Evolutionary conservation across 1,140 invertebrate genomes (phyloP).

Genomic region (Aculops lycopersici): DNA sequence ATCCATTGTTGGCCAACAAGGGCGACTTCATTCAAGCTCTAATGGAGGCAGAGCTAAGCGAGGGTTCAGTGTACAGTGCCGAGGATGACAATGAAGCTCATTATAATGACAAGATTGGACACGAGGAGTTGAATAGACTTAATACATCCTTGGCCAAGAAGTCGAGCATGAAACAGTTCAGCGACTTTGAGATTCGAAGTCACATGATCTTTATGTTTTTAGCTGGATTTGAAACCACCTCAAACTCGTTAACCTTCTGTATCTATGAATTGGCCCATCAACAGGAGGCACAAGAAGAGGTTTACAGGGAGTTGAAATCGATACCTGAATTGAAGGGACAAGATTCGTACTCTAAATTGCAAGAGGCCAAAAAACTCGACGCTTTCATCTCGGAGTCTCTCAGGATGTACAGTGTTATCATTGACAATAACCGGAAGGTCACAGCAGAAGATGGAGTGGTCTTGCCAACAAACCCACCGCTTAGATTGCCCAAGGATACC

Average conservation of each 20-base stretch:
- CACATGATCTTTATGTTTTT: conserved; percentile 1
- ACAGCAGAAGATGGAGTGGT: background rate
- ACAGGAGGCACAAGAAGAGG: conserved; percentile 17
- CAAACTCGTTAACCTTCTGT: conserved; percentile 17
- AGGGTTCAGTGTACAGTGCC: too few species aligned
- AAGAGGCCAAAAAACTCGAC: background rate
- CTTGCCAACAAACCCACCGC: background rate
- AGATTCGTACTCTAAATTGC: background rate
- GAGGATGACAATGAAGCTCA: too few species aligned
- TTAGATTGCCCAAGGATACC: background rate
- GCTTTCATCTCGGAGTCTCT: background rate
- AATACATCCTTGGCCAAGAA: too few species aligned
- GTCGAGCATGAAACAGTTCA: too few species aligned
- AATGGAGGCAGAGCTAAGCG: too few species aligned
- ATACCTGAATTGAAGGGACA: background rate
- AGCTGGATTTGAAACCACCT: conserved; percentile 18
- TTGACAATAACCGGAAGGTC: background rate
- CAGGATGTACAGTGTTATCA: background rate
- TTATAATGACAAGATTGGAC: too few species aligned
- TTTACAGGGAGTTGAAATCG: conserved; percentile 9
- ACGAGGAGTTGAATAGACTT: too few species aligned
- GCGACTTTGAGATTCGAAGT: too few species aligned
- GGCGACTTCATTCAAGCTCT: too few species aligned
- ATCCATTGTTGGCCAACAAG: too few species aligned
- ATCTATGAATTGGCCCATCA: conserved; percentile 19